Evolutionary conservation across 2,797 vertebrate genomes (phyloP), one percentile per base, ranked within the genome.

Genomic region (Clarias pachynema): DNA sequence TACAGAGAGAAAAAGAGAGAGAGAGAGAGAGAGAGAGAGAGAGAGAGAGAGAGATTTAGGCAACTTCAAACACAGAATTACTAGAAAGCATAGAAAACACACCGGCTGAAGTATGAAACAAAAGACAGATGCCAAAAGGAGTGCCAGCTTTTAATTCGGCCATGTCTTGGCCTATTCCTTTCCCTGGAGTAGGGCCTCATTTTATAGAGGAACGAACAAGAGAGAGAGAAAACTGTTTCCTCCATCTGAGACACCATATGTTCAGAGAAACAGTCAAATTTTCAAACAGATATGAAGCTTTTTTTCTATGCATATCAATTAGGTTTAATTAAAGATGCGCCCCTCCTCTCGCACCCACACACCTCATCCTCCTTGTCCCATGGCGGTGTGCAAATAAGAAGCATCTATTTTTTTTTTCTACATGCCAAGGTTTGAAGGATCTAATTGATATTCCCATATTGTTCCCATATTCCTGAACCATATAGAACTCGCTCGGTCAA

Each of bases 211-310:
- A 85, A 91, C 70, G 37, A 81, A 78, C 87, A 87, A 84, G 72
- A 85, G 90, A 73, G 37, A 81, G 62, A 88, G 81, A 80, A 84
- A 56, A 87, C 74, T 70, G 85, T 83, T 85, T 86, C 80, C 79
- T 90, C 87, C 92, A 94, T 94, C 92, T 93, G 91, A 91, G 93
- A 89, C 90, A 89, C 94, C 95, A 95, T 95, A 95, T 95, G 94
- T 92, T 94, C 88, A 87, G 88, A 88, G 91, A 90, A 92, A 93
- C 93, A 94, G 93, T 93, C 85, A 83, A 84, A 92, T 94, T 94
- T 94, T 92, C 93, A 93, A 92, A 93, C 91, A 94, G 94, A 94
- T 91, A 92, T 86, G 72, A 85, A 82, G 89, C 85, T 77, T 91
- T 91, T 59, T 83, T 91, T 90, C 89, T 90, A 89, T 89, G 92